Conservation (phyloP, 2,888 invertebrate genomes). For the Tethea ocularis region DNA sequence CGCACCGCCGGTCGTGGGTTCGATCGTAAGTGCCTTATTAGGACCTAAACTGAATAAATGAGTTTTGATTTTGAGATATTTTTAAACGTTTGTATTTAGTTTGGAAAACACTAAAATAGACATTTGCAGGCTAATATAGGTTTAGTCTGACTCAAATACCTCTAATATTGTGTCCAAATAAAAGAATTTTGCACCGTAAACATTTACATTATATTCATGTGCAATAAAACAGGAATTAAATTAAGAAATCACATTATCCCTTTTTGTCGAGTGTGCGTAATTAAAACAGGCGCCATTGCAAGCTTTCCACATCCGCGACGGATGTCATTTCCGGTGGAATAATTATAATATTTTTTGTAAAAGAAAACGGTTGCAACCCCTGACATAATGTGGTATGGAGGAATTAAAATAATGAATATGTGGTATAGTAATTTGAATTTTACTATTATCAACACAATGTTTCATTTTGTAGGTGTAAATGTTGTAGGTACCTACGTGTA, state of each 20-base stretch:
- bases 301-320: background rate
- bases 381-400: background rate
- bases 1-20: no score
- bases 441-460: background rate
- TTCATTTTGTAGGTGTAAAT: no score
- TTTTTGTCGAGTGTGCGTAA: constrained; percentile 3
- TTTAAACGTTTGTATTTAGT: no score
- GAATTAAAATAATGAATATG: background rate
- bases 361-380: background rate
- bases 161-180: background rate
- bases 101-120: no score
- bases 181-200: background rate
- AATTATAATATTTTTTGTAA: background rate
- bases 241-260: constrained; percentile 2
- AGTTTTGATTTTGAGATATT: no score
- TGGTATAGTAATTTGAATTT: background rate
- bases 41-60: no score
- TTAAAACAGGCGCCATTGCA: constrained; percentile 3
- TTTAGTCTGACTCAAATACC: no score
- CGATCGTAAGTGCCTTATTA: no score
- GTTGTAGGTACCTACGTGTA: no score
- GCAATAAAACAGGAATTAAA: background rate
- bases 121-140: no score
- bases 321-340: background rate
- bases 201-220: background rate